Evolutionary conservation across 2,888 invertebrate species (phyloP).

Genomic region (Thymelicus lineola): DNA sequence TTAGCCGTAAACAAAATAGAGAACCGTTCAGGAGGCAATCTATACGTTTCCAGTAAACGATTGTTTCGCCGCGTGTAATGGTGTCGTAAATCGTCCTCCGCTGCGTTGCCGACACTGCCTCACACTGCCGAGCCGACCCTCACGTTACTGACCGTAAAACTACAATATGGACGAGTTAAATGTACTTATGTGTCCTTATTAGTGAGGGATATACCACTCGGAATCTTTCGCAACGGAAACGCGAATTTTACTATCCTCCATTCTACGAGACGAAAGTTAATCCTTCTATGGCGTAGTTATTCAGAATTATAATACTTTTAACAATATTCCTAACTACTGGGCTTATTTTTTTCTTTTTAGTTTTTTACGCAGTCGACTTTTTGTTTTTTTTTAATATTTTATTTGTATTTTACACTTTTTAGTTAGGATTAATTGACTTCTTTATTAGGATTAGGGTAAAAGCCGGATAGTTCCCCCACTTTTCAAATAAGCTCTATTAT

Average conservation of each 20-base stretch:
- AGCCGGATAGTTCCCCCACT: too few relatives aligned
- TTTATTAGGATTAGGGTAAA: too few relatives aligned
- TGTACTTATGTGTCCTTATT: slow-evolving; percentile 6
- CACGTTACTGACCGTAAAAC: slow-evolving; percentile 52
- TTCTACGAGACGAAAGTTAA: too few relatives aligned
- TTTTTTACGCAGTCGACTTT: too few relatives aligned
- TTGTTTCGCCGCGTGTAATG: slow-evolving; percentile 49
- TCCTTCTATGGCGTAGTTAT: too few relatives aligned
- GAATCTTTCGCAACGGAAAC: not conserved
- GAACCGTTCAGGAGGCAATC: slow-evolving; percentile 37
- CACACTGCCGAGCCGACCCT: slow-evolving; percentile 38
- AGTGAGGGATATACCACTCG: not conserved
- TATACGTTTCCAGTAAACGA: slow-evolving; percentile 50
- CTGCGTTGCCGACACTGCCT: slow-evolving; percentile 46
- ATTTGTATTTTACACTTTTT: too few relatives aligned
- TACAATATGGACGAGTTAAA: slow-evolving; percentile 34
- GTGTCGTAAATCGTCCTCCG: slow-evolving; percentile 53
- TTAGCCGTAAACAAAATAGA: slow-evolving; percentile 37
- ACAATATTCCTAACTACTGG: too few relatives aligned
- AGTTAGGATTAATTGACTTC: too few relatives aligned
- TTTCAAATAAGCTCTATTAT: too few relatives aligned
- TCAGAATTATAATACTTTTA: too few relatives aligned
- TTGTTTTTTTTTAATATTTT: too few relatives aligned
- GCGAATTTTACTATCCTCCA: not conserved
- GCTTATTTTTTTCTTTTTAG: too few relatives aligned